Base-by-base conservation (phyloP, 2,113 vertebrate genomes). In the Micromys minutus region DNA sequence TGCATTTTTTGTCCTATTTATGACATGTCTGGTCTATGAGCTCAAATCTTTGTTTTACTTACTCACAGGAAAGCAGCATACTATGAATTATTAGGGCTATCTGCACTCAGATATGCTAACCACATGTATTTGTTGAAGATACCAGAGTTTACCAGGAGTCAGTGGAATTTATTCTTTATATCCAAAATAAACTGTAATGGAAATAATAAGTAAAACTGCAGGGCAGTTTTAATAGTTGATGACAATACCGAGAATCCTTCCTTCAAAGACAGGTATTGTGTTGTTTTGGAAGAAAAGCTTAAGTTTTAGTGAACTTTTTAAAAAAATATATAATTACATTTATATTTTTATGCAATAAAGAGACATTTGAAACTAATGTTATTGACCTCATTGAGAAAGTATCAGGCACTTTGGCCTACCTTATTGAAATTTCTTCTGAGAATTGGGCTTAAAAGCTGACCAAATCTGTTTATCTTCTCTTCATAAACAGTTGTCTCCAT, bases 211-310 rank as follows among this genome's bases (percentile, higher is more conserved):
- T 63, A 85, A 97, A 96, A 92, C 96, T 97, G 96, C 96, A 42
- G 96, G 96, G 63, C 97, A 96, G 96, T 97, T 85, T 97, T 97
- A 96, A 84, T 15, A 95, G 9, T 87, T 84, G 45, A 19, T 93
- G 59, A 19, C 61, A 94, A 26, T 59, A 29, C n/a, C 74, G 21
- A 5, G 17, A 72, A 94, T 9, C 9, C 13, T 65, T 94, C n/a
- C 55, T 90, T 93, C 75, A 86, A 94, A 93, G 72, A 34, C 92
- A 89, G 59, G 87, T 90, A 87, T 42, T 8, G 24, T 91, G 50
- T 36, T 77, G 91, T 81, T 88, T 90, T 87, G 91, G 42, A 55
- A 89, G 34, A 50, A 91, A 96, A 94, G 65, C 16, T 36, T 93
- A 65, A 92, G 52, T 88, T 89, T 93, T 94, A 89, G 45, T 67